These are phyloP conservation scores for Cyprinus carpio DNA, from an alignment of 2,113 vertebrate genomes.

Conservation along the genomic window DNA sequence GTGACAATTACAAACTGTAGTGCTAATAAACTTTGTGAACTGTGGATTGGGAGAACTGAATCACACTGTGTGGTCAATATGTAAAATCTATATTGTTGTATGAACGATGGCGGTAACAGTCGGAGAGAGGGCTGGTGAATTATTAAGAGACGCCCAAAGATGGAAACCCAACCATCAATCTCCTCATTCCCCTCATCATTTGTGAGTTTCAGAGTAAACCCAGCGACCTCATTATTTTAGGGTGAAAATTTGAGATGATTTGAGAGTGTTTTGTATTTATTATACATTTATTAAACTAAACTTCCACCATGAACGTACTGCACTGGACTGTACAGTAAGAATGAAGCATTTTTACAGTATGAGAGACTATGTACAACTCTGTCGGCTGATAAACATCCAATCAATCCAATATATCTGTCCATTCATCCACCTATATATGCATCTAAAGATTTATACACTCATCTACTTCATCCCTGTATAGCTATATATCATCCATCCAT, in stretches of 20 bases:
- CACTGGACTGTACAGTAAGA: no score
- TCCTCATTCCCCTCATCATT: conserved; percentile 1
- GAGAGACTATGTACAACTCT: no score
- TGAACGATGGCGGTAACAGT: conserved; percentile 39
- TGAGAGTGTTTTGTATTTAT: background rate
- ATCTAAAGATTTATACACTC: no score
- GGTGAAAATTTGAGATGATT: background rate
- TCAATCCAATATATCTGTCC: background rate
- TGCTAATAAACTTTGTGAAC: conserved; percentile 45
- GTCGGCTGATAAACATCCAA: no score
- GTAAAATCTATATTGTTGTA: conserved; percentile 48
- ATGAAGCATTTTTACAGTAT: no score
- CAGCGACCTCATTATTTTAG: conserved; percentile 20
- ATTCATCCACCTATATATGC: background rate
- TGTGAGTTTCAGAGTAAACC: conserved; percentile 32
- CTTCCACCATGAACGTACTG: background rate
- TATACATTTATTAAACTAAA: background rate
- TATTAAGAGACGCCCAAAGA: conserved; percentile 52
- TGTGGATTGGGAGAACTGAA: conserved; percentile 6
- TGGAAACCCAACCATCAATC: conserved; percentile 33
- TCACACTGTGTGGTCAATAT: conserved; percentile 47
- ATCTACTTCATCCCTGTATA: no score
- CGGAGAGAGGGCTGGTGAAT: conserved; percentile 39
- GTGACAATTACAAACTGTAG: background rate
- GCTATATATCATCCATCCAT: background rate